phyloP scores from a whole-genome alignment of 2,888 invertebrate genomes.

The Acanthosepion lycidas region DNA sequence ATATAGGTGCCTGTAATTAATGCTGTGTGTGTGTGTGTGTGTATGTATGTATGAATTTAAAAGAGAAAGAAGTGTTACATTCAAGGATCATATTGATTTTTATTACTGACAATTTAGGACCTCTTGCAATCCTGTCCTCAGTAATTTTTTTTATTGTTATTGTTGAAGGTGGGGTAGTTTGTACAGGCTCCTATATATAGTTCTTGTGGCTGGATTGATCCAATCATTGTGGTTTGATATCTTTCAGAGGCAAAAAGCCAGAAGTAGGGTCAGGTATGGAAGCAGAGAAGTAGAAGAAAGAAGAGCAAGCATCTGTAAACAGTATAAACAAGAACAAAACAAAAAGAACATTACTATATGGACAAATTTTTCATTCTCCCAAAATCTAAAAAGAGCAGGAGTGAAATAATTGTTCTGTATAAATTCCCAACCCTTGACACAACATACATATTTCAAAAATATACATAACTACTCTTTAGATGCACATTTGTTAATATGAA shows the following conservation, averaged over 20 bases:
- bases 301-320: not conserved
- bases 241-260: slow-evolving; percentile 21
- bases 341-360: not conserved
- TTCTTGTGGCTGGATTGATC: slow-evolving; percentile 13
- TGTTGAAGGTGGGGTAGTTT: slow-evolving; percentile 9
- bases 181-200: not conserved
- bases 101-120: slow-evolving; percentile 18
- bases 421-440: not conserved
- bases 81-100: slow-evolving; percentile 16
- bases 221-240: slow-evolving; percentile 4
- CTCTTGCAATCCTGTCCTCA: not conserved
- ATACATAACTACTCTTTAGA: not conserved
- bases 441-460: too few species aligned
- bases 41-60: not conserved
- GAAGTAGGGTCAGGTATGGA: slow-evolving; percentile 8
- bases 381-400: not conserved
- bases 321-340: not conserved
- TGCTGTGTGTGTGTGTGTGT: not conserved
- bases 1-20: too few species aligned
- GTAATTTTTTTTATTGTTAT: not conserved
- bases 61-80: not conserved
- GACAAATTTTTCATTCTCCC: not conserved
- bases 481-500: not conserved
- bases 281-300: not conserved
- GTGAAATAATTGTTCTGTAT: not conserved